Evolutionary conservation across 1,140 invertebrate genomes (phyloP).

Genomic region (Sarcophaga peregrina): DNA sequence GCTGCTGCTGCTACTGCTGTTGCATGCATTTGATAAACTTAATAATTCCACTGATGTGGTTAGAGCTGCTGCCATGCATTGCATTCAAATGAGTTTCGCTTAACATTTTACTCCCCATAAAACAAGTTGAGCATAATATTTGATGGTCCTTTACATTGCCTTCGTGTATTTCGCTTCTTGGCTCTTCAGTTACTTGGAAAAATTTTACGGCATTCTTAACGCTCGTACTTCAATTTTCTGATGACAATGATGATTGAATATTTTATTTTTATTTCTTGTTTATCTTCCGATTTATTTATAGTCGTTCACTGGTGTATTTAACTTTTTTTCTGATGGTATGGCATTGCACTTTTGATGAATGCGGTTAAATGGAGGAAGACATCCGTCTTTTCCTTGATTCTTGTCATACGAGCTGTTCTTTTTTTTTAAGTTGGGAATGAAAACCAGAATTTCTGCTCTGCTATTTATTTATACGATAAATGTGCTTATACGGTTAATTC

Average conservation of each 20-base stretch:
- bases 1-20: background rate
- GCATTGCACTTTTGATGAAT: no score
- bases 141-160: background rate
- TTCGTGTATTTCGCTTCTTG: background rate
- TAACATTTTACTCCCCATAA: background rate
- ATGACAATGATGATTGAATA: constrained; percentile 33
- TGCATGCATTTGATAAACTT: constrained; percentile 2
- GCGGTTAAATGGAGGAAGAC: no score
- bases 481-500: no score
- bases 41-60: background rate
- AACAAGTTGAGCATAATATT: background rate
- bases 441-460: no score
- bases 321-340: background rate
- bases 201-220: no score
- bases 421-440: no score
- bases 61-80: background rate
- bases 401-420: no score
- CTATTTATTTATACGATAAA: no score
- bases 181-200: background rate
- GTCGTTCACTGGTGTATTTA: background rate
- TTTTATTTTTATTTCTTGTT: constrained; percentile 2
- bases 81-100: background rate
- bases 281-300: background rate
- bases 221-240: background rate
- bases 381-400: no score